These are phyloP conservation scores for Caranx ignobilis DNA, from an alignment of 2,113 vertebrate genomes.

Conservation along the genomic window DNA sequence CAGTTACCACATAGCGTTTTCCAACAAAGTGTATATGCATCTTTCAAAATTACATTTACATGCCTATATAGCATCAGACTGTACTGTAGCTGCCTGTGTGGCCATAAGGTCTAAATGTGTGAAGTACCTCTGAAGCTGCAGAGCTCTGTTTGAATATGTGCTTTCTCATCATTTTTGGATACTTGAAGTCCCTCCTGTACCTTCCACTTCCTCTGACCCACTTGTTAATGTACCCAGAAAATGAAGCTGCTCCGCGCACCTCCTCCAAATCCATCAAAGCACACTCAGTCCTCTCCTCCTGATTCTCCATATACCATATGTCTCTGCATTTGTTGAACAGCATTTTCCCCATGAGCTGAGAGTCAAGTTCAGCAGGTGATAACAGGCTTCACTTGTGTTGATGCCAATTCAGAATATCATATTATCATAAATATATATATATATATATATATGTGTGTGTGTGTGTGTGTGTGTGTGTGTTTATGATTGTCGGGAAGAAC, in stretches of 20 bases:
- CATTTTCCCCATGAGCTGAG: conserved; percentile 31
- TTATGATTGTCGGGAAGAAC: conserved; percentile 8
- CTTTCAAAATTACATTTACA: background rate
- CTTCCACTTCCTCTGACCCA: conserved; percentile 49
- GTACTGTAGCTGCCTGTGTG: conserved; percentile 1
- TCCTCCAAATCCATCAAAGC: conserved; percentile 52
- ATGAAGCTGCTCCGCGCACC: conserved; percentile 31
- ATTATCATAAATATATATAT: background rate
- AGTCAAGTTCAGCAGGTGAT: conserved; percentile 31
- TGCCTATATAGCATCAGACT: background rate
- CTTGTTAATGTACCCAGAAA: conserved; percentile 57
- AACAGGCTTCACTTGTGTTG: background rate
- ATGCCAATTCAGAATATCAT: conserved; percentile 37
- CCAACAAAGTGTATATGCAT: background rate
- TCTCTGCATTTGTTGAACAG: conserved; percentile 41
- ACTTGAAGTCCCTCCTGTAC: conserved; percentile 15
- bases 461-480: background rate
- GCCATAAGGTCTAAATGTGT: conserved; percentile 27
- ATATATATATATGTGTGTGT: no score
- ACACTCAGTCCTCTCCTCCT: conserved; percentile 23
- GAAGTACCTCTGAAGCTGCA: conserved; percentile 37
- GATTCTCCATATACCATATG: conserved; percentile 41
- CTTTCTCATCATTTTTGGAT: conserved; percentile 22
- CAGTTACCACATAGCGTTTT: no score
- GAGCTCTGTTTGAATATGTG: conserved; percentile 11